Conservation (phyloP, 2,888 invertebrate species). For the Agrochola circellaris region DNA sequence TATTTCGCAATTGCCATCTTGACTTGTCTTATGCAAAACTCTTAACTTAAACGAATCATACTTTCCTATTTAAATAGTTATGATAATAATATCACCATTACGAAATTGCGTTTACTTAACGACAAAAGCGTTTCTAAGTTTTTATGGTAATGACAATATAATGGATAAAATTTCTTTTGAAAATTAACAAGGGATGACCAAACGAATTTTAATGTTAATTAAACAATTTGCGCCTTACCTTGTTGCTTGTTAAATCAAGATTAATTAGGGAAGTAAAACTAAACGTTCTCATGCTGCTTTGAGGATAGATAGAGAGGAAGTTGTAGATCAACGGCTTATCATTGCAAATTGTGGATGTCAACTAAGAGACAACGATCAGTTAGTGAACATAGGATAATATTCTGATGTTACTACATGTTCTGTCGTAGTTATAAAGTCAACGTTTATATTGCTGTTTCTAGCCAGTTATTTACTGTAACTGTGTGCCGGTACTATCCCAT, state of each 20-base stretch:
- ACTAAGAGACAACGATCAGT: conserved; percentile 29
- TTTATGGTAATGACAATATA: conserved; percentile 28
- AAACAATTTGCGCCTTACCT: conserved; percentile 31
- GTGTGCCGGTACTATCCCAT: conserved; percentile 19
- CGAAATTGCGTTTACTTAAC: conserved; percentile 33
- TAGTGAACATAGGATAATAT: conserved; percentile 6
- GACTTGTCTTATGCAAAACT: conserved; percentile 24
- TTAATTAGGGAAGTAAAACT: conserved; percentile 45
- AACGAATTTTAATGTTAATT: conserved; percentile 51
- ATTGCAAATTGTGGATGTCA: conserved; percentile 35
- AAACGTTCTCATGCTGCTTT: conserved; percentile 20
- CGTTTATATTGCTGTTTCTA: neutral
- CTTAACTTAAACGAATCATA: conserved; percentile 22
- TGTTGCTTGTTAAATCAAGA: conserved; percentile 29
- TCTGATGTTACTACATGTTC: neutral
- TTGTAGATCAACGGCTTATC: conserved; percentile 25
- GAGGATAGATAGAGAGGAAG: conserved; percentile 28
- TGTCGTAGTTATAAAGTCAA: conserved; percentile 9
- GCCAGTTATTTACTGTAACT: neutral
- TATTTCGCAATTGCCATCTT: conserved; percentile 33
- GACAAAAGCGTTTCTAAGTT: conserved; percentile 21
- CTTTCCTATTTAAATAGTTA: conserved; percentile 38
- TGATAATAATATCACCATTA: conserved; percentile 44
- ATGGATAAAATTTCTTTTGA: conserved; percentile 44
- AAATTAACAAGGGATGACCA: conserved; percentile 61